These are phyloP conservation scores for Pelecanus crispus DNA, from an alignment of 2,113 vertebrate genomes.

Conservation along the genomic window DNA sequence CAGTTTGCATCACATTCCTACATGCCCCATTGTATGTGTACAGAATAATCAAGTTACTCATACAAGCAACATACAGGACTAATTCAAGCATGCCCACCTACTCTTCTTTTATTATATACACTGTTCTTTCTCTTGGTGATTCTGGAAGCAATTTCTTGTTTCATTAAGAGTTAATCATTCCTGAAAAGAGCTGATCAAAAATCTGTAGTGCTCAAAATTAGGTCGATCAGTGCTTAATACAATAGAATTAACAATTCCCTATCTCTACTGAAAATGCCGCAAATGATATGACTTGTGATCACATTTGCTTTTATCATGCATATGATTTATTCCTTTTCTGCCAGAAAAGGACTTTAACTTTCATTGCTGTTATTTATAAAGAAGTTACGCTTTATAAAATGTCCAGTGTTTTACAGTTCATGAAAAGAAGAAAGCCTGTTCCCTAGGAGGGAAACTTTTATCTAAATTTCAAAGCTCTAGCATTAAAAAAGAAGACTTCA, in stretches of 20 bases:
- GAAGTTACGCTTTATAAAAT: background rate
- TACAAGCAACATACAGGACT: background rate
- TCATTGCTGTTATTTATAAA: background rate
- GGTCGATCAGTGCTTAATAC: background rate
- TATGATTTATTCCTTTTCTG: background rate
- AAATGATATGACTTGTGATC: background rate
- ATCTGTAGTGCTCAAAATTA: background rate
- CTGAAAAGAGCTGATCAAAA: background rate
- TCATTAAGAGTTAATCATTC: background rate
- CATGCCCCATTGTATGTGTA: background rate
- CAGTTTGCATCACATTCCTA: background rate
- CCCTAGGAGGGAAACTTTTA: background rate
- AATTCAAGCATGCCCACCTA: background rate
- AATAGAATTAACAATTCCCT: background rate
- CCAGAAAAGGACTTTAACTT: background rate
- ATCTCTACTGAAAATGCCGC: background rate
- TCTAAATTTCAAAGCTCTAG: background rate
- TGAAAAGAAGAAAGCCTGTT: background rate
- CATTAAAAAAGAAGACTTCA: background rate
- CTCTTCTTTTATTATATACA: background rate
- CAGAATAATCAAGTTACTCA: background rate
- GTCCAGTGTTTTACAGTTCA: background rate
- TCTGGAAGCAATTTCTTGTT: background rate
- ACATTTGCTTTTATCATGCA: background rate
- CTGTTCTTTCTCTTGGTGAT: background rate